Evolutionary conservation across 2,888 invertebrate species (phyloP).

Genomic region (Lepidochitona cinerea): DNA sequence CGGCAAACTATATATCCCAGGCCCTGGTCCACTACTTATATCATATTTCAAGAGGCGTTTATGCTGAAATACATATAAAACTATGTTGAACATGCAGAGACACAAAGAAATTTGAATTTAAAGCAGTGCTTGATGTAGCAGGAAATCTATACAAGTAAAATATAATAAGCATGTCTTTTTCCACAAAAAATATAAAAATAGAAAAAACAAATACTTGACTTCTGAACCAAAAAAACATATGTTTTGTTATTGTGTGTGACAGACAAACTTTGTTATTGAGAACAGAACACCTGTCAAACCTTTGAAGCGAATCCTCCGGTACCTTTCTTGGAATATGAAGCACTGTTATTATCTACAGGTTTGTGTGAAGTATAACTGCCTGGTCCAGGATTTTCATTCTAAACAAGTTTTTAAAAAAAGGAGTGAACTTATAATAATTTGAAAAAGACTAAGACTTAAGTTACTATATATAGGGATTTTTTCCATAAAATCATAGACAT

Average conservation of each 20-base stretch:
- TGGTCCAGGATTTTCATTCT: slow-evolving; percentile 69
- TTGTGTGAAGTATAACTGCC: slow-evolving; percentile 59
- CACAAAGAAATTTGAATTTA: too few species aligned
- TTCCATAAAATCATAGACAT: too few species aligned
- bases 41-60: slow-evolving; percentile 48
- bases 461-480: too few species aligned
- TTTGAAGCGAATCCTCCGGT: slow-evolving; percentile 69
- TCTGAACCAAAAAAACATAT: background rate
- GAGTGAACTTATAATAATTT: too few species aligned
- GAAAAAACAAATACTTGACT: too few species aligned
- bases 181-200: too few species aligned
- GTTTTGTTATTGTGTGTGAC: background rate
- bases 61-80: slow-evolving; percentile 46
- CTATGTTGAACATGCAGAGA: too few species aligned
- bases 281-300: slow-evolving; percentile 29
- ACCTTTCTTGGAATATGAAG: slow-evolving; percentile 67
- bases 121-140: too few species aligned
- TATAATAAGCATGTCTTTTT: too few species aligned
- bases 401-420: too few species aligned
- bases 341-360: slow-evolving; percentile 44
- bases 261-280: background rate
- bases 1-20: slow-evolving; percentile 59
- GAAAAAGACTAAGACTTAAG: too few species aligned
- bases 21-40: slow-evolving; percentile 59
- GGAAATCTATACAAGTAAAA: too few species aligned